Evolutionary conservation across 1,140 invertebrate species (phyloP).

Genomic region (Xylocopa sonorina): DNA sequence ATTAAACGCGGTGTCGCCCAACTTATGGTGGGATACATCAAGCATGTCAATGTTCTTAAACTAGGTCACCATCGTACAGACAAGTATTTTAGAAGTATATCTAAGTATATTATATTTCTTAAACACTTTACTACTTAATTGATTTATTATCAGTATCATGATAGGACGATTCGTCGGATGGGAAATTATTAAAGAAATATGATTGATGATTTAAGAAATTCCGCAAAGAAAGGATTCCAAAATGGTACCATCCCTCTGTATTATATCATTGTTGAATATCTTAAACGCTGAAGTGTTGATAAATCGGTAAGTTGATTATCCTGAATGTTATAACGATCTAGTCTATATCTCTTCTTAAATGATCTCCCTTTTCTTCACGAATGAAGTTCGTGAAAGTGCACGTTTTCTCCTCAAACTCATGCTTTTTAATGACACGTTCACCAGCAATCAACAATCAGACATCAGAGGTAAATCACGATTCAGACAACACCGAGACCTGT

Average conservation of each 20-base stretch:
- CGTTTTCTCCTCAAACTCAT: neutral
- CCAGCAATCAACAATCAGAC: neutral
- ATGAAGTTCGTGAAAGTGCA: neutral
- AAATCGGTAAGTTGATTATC: conserved; percentile 44
- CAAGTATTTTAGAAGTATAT: conserved; percentile 8
- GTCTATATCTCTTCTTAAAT: conserved; percentile 54
- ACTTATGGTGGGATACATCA: conserved; percentile 14
- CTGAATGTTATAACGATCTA: conserved; percentile 62
- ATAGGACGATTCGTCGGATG: neutral
- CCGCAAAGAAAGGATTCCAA: too few species aligned
- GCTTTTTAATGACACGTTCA: neutral
- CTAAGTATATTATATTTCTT: too few species aligned
- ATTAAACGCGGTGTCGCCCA: neutral
- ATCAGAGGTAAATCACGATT: neutral
- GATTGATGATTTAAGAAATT: too few species aligned
- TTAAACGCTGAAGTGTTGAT: conserved; percentile 50
- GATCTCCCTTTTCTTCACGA: neutral
- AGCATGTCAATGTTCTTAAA: conserved; percentile 37
- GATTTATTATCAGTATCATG: too few species aligned
- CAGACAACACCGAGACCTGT: neutral
- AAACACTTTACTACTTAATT: neutral
- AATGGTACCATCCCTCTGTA: neutral
- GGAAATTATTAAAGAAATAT: neutral
- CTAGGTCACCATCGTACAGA: conserved; percentile 16
- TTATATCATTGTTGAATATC: neutral